Conservation (phyloP, 2,888 invertebrate genomes). For the Drosophila siamana region DNA sequence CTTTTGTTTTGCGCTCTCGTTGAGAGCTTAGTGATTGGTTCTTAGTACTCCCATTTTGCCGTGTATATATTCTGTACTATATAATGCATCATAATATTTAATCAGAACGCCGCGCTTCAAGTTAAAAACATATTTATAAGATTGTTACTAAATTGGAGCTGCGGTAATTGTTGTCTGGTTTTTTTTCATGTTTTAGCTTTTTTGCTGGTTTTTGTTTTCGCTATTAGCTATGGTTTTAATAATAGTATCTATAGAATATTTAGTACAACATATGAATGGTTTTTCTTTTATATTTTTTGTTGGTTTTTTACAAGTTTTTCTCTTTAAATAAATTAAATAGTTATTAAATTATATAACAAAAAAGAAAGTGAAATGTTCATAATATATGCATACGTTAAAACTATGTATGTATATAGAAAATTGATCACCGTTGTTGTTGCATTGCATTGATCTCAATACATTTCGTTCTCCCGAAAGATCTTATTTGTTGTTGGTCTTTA, state of each 20-base stretch:
- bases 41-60: slow-evolving; percentile 31
- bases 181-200: slow-evolving; percentile 25
- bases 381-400: slow-evolving; percentile 38
- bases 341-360: slow-evolving; percentile 70
- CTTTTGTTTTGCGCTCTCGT: slow-evolving; percentile 20
- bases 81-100: slow-evolving; percentile 75
- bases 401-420: slow-evolving; percentile 43
- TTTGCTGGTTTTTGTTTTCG: slow-evolving; percentile 40
- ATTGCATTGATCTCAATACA: slow-evolving; percentile 56
- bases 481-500: slow-evolving; percentile 32
- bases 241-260: slow-evolving; percentile 53
- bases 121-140: slow-evolving; percentile 34
- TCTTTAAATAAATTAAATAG: slow-evolving; percentile 72
- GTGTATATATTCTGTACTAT: slow-evolving; percentile 66
- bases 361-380: slow-evolving; percentile 54
- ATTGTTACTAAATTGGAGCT: slow-evolving; percentile 38
- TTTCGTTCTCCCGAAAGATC: slow-evolving; percentile 25
- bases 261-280: slow-evolving; percentile 55
- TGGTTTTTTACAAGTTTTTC: slow-evolving; percentile 55
- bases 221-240: slow-evolving; percentile 39
- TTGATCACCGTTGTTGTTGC: slow-evolving; percentile 36
- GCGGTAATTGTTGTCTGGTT: slow-evolving; percentile 26
- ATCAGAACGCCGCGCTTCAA: slow-evolving; percentile 62
- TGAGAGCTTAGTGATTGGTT: slow-evolving; percentile 15
- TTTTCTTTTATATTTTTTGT: slow-evolving; percentile 37